Evolutionary conservation across 2,888 invertebrate species (phyloP).

Genomic region (Amblyjoppa fuscipennis): DNA sequence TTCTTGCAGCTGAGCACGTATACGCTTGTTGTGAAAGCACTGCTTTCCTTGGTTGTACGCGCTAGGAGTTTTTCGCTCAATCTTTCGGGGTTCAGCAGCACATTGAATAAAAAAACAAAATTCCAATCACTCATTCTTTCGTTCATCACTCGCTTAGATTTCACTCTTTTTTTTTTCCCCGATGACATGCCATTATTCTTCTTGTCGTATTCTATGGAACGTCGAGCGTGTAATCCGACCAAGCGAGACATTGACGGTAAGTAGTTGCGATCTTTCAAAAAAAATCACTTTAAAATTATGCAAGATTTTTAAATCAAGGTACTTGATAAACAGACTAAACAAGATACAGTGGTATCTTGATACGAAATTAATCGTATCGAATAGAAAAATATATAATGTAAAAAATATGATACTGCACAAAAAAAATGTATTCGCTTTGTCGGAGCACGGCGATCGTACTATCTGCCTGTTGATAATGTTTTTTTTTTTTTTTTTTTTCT

Average conservation of each 20-base stretch:
- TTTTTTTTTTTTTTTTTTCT: constrained; percentile 1
- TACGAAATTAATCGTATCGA: not conserved
- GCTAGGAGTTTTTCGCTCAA: constrained; percentile 17
- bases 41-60: not conserved
- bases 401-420: not conserved
- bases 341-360: not conserved
- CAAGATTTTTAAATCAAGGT: not conserved
- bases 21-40: too few relatives aligned
- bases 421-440: constrained; percentile 6
- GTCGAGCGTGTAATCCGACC: constrained; percentile 36
- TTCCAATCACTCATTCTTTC: not conserved
- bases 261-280: not conserved
- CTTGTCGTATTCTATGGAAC: constrained; percentile 9
- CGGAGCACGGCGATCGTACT: constrained; percentile 28
- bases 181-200: constrained; percentile 22
- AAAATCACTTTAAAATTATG: not conserved
- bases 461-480: constrained; percentile 40
- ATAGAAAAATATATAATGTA: not conserved
- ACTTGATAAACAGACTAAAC: too few relatives aligned
- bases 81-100: constrained; percentile 8
- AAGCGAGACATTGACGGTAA: constrained; percentile 3
- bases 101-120: constrained; percentile 6
- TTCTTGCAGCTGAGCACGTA: too few relatives aligned
- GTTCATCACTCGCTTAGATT: constrained; percentile 8
- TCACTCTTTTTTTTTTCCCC: constrained; percentile 1